Evolutionary conservation across 1,140 invertebrate genomes (phyloP).

Genomic region (Nephotettix cincticeps): DNA sequence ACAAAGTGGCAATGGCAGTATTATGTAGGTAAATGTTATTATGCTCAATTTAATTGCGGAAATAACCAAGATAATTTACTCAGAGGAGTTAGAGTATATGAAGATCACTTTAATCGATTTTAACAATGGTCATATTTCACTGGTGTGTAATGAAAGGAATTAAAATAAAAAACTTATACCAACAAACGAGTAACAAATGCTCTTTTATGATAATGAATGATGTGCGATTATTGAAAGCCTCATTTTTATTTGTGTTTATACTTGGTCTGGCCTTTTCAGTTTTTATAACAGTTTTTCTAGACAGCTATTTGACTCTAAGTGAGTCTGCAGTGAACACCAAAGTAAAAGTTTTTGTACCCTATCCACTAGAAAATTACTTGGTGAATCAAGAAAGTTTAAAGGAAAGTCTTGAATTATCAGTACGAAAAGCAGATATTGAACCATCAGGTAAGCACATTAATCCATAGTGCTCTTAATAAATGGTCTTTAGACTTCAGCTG

Average conservation of each 20-base stretch:
- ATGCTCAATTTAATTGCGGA: too few relatives aligned
- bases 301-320: not conserved
- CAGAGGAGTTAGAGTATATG: too few relatives aligned
- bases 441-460: conserved; percentile 29
- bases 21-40: too few relatives aligned
- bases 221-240: not conserved
- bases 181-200: not conserved
- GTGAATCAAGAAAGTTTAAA: not conserved
- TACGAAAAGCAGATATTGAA: conserved; percentile 25
- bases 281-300: conserved; percentile 13
- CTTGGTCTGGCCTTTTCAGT: conserved; percentile 26
- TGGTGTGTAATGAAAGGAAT: conserved; percentile 7
- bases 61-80: too few relatives aligned
- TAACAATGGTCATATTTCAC: not conserved
- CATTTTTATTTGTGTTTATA: conserved; percentile 27
- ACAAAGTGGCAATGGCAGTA: too few relatives aligned
- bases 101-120: too few relatives aligned
- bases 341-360: conserved; percentile 21
- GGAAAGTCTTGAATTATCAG: conserved; percentile 1
- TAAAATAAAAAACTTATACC: not conserved
- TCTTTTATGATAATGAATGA: conserved; percentile 13
- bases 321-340: conserved; percentile 11
- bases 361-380: conserved; percentile 23
- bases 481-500: too few relatives aligned
- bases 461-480: too few relatives aligned